These are phyloP conservation scores for Andricus grossulariae DNA, from an alignment of 1,140 invertebrate species.

Conservation along the genomic window DNA sequence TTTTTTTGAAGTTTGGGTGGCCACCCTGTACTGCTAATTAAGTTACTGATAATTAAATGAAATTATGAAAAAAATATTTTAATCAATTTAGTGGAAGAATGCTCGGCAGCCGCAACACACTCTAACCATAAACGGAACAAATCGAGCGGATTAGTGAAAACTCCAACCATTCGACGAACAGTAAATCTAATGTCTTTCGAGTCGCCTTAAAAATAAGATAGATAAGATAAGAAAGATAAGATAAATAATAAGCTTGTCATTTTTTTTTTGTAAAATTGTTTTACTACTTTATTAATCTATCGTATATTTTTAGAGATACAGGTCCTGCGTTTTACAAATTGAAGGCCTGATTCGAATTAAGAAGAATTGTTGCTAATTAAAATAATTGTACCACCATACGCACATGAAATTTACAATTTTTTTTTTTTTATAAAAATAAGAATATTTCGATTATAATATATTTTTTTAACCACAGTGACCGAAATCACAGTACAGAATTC, in stretches of 20 bases:
- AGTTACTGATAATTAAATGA: background rate
- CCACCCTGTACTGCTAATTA: too few relatives aligned
- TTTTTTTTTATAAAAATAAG: background rate
- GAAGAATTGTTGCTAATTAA: background rate
- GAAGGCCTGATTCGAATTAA: background rate
- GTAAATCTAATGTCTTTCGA: background rate
- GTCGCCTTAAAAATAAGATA: background rate
- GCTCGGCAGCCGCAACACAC: background rate
- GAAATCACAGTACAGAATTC: background rate
- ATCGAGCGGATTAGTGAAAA: background rate
- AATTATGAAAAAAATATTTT: background rate
- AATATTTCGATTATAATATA: background rate
- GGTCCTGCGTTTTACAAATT: background rate
- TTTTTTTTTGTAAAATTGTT: background rate
- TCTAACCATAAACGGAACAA: background rate
- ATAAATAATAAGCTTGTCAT: background rate
- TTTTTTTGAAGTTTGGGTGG: too few relatives aligned
- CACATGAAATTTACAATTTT: background rate
- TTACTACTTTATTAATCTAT: background rate
- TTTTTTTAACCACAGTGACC: background rate
- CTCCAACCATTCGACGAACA: background rate
- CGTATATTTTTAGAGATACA: background rate
- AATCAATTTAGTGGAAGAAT: background rate
- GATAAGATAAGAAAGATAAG: too few relatives aligned
- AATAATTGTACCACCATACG: background rate